Conservation (phyloP, 1,140 invertebrate genomes). For the Euura lappo region DNA sequence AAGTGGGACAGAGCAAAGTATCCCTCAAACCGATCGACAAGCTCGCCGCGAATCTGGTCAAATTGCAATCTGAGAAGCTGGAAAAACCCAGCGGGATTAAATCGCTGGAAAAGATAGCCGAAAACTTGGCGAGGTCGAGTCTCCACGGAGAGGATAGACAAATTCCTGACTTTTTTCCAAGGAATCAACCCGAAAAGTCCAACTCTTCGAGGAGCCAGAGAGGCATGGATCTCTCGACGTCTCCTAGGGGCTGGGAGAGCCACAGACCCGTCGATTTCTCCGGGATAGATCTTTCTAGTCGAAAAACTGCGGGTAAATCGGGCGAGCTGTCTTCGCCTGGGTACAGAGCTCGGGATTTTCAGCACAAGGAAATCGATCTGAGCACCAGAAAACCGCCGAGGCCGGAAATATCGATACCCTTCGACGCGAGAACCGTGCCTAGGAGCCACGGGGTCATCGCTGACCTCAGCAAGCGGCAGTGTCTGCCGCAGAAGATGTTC, state of each 20-base stretch:
- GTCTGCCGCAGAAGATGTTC: constrained; percentile 32
- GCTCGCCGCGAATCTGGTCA: constrained; percentile 51
- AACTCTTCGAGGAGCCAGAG: constrained; percentile 32
- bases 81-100: constrained; percentile 49
- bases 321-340: constrained; percentile 34
- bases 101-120: constrained; percentile 55
- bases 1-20: constrained; percentile 34
- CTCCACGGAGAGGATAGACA: constrained; percentile 37
- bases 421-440: constrained; percentile 48
- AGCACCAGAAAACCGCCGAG: constrained; percentile 50
- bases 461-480: constrained; percentile 54
- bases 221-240: constrained; percentile 53
- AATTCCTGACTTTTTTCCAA: constrained; percentile 34
- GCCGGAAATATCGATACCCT: constrained; percentile 36
- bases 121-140: constrained; percentile 52
- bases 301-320: constrained; percentile 37
- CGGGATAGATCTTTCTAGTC: constrained; percentile 57
- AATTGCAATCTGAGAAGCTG: constrained; percentile 52
- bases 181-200: constrained; percentile 33
- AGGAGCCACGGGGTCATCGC: constrained; percentile 53
- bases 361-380: constrained; percentile 55
- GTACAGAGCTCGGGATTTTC: constrained; percentile 48
- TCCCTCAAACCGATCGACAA: constrained; percentile 54
- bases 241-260: constrained; percentile 46
- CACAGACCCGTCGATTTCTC: constrained; percentile 51